Evolutionary conservation across 2,888 invertebrate genomes (phyloP).

Genomic region (Merodon equestris): DNA sequence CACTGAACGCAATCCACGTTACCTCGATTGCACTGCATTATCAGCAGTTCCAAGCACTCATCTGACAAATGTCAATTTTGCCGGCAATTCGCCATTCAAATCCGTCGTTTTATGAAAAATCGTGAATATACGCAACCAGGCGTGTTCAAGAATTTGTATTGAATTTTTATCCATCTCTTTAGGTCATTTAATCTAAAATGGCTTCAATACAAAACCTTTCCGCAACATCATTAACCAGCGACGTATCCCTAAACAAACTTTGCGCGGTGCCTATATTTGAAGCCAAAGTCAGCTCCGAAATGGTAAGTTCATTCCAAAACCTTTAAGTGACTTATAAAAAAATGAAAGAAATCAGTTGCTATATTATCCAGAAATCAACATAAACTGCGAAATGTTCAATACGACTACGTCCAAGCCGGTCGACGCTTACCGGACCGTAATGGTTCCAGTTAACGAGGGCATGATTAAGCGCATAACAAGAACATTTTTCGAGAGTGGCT

Average conservation of each 20-base stretch:
- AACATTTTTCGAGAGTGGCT: constrained; percentile 88
- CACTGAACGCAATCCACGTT: no score
- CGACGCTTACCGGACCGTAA: constrained; percentile 80
- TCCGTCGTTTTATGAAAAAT: not conserved
- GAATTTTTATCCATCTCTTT: no score
- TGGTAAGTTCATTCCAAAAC: constrained; percentile 77
- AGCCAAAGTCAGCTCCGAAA: constrained; percentile 70
- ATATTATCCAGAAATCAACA: constrained; percentile 85
- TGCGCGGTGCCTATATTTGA: constrained; percentile 81
- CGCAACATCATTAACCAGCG: constrained; percentile 80
- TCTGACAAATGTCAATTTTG: not conserved
- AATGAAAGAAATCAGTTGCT: constrained; percentile 79
- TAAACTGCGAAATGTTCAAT: constrained; percentile 82
- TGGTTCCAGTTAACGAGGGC: constrained; percentile 85
- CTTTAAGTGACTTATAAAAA: no score
- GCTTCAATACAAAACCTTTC: constrained; percentile 81
- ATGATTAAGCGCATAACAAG: constrained; percentile 87
- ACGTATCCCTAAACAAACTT: constrained; percentile 83
- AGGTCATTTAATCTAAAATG: constrained; percentile 74
- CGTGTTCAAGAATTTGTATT: no score
- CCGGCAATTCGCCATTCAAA: not conserved
- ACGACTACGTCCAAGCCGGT: constrained; percentile 77
- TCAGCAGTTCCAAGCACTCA: no score
- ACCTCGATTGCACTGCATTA: no score
- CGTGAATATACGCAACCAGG: no score